Evolutionary conservation across 1,140 invertebrate species (phyloP).

Genomic region (Penaeus vannamei): DNA sequence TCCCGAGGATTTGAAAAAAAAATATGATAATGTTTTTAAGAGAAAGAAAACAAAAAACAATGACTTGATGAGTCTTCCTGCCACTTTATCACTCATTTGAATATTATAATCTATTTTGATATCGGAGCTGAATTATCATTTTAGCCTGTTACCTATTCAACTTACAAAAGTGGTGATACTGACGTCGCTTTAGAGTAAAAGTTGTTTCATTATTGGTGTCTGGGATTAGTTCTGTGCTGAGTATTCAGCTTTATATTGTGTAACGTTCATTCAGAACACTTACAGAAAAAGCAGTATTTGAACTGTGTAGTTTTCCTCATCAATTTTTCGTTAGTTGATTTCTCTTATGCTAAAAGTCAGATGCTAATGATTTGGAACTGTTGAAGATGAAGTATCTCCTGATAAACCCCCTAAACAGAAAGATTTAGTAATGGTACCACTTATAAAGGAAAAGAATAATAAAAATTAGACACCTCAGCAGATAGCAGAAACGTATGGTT

Average conservation of each 20-base stretch:
- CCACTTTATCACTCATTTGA: conserved; percentile 16
- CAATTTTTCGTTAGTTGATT: not conserved
- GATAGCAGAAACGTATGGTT: too few species aligned
- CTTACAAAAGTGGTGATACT: too few species aligned
- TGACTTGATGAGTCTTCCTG: conserved; percentile 39
- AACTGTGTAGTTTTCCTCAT: conserved; percentile 24
- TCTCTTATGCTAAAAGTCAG: too few species aligned
- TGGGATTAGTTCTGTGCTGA: too few species aligned
- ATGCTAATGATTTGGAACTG: too few species aligned
- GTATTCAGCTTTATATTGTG: not conserved
- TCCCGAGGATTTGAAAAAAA: not conserved
- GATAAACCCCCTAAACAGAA: too few species aligned
- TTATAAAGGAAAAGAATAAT: too few species aligned
- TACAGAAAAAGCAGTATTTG: conserved; percentile 33
- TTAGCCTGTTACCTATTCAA: not conserved
- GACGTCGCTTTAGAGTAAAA: too few species aligned
- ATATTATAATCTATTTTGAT: conserved; percentile 30
- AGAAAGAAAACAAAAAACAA: conserved; percentile 10
- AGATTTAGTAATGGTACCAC: too few species aligned
- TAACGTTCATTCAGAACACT: not conserved
- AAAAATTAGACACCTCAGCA: too few species aligned
- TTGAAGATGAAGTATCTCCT: too few species aligned
- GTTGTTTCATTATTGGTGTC: too few species aligned
- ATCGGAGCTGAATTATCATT: conserved; percentile 1
- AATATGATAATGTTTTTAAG: not conserved